Base-by-base conservation (phyloP, 1,140 invertebrate species). In the Zeugodacus cucurbitae region DNA sequence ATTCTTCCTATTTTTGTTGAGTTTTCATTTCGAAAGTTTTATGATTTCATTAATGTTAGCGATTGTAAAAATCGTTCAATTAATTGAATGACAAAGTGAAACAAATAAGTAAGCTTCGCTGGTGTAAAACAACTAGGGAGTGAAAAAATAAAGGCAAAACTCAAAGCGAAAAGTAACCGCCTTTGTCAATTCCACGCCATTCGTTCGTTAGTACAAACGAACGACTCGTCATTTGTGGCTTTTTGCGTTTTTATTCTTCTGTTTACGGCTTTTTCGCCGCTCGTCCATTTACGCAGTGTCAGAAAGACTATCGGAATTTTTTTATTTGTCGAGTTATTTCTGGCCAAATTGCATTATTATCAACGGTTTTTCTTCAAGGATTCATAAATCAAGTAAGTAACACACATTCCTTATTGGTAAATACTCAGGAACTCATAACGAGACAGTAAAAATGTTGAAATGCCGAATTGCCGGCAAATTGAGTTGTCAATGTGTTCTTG, bases 141-240 rank as follows among this genome's bases (percentile, higher is more conserved):
- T 67, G 64, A 34, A 67, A 67, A 67, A 67, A 32, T 74, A 41
- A 74, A 17, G 26, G 7, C 67, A 74, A 67, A 32, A 67, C 26
- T 67, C 26, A 34, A 74, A 41, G 70, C n/a, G n/a, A 74, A 74
- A 74, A 74, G 17, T 74, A 74, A 34, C 70, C 70, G 70, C 70
- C 70, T 74, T 74, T 74, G 20, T 22, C 70, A 20, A 74, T 41
- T 74, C 70, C 34, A 74, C 70, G 70, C 20, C 70, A 41, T 74
- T 74, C 70, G 70, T 34, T 74, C 70, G 70, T 37, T 74, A 41
- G 6, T 44, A 17, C 70, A 74, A 41, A 17, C 17, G 70, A 44
- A n/a, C 70, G 32, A 74, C 37, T 74, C 70, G 70, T 11, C 37
- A 74, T 74, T 22, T 32, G 14, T 6, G n/a, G 20, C 20, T 44